A percentile compares a stretch with the other conserved stretches of the same genome.
These are phyloP conservation scores for Xyrauchen texanus DNA, from an alignment of 2,113 vertebrate genomes.

Conservation along the genomic window DNA sequence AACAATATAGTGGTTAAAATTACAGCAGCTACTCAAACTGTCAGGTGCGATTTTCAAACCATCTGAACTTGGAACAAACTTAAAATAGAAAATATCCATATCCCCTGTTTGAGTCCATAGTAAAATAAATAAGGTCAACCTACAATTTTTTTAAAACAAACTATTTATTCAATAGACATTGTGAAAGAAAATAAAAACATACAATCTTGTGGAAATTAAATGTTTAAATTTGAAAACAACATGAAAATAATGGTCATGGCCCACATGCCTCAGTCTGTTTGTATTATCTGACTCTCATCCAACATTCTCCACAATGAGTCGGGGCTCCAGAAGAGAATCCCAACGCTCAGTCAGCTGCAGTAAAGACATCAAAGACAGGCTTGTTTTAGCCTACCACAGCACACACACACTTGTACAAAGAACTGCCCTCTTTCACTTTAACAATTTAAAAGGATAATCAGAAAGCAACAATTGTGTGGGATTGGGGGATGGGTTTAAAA, in stretches of 20 bases:
- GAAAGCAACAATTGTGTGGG: neutral
- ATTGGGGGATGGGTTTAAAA: slow-evolving; percentile 10
- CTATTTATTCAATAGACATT: slow-evolving; percentile 16
- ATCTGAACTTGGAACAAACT: no score
- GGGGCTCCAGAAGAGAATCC: slow-evolving; percentile 88
- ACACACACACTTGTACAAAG: slow-evolving; percentile 19
- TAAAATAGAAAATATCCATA: no score
- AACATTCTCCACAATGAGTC: slow-evolving; percentile 80
- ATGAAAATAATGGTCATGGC: neutral
- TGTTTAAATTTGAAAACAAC: neutral
- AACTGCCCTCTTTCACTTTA: slow-evolving; percentile 17
- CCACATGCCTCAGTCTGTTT: neutral
- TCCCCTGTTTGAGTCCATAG: no score
- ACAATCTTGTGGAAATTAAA: neutral
- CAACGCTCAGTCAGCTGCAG: slow-evolving; percentile 85
- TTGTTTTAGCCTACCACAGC: slow-evolving; percentile 27
- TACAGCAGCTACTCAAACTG: no score
- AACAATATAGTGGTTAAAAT: no score
- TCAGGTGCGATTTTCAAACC: no score
- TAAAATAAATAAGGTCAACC: no score
- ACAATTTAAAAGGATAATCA: slow-evolving; percentile 32
- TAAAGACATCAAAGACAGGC: slow-evolving; percentile 40
- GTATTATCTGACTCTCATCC: neutral
- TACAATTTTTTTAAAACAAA: neutral
- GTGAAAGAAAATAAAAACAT: neutral